Base-by-base conservation (phyloP, 2,113 vertebrate genomes). In the Psettodes erumei region DNA sequence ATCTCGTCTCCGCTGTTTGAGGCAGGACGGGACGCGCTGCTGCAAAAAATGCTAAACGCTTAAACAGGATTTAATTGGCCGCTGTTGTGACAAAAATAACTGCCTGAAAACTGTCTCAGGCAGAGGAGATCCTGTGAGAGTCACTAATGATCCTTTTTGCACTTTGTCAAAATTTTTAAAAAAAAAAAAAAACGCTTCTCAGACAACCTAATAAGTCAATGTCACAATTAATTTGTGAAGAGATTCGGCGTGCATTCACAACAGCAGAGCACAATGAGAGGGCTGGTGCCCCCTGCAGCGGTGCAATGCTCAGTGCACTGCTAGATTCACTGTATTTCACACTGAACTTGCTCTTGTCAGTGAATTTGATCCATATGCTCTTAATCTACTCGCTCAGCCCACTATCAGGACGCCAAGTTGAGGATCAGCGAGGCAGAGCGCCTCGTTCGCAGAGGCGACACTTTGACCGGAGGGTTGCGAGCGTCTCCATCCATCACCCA, bases 51-150 rank as follows among this genome's bases (percentile, higher is more conserved):
- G n/a, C 38, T 83, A 54, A 83, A 77, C 72, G 79, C 62, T 82
- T 12, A 62, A 64, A 59, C 45, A 47, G 16, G 71, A 60, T 89
- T 83, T 89, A 90, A 91, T 91, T 89, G 88, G 80, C 75, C 51
- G 19, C 60, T 43, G 18, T 42, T 76, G 77, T 75, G 79, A 85
- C 80, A 81, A 69, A 86, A 90, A 88, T 87, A 90, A 74, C 77
- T 33, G n/a, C 45, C 54, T 70, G 61, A 25, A n/a, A 70, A 84
- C 62, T 61, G 58, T 84, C 47, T 83, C 45, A 59, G 51, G 43
- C 68, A 67, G 43, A 18, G 64, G 71, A 53, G 77, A 74, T 84
- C 77, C 82, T 71, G 58, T 8, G 61, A 88, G 76, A 89, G 81
- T 62, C 9, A 5, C 79, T 88, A 83, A 89, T 84, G 83, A 91